Conservation (phyloP, 2,113 vertebrate species). For the Sitta europaea region DNA sequence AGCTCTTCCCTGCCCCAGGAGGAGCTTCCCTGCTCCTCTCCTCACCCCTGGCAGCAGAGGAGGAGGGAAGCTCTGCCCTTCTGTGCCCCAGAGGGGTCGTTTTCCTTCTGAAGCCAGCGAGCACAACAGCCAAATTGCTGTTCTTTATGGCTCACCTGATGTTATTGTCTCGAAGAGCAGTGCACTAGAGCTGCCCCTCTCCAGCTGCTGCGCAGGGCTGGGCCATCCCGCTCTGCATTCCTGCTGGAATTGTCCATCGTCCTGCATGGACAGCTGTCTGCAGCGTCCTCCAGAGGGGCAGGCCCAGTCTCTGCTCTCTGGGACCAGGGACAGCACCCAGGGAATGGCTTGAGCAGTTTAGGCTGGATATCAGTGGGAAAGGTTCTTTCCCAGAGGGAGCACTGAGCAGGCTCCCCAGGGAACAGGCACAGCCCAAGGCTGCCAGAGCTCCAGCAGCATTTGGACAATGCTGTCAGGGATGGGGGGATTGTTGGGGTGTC, state of each 20-base stretch:
- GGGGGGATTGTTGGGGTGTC: not conserved
- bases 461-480: rapidly evolving
- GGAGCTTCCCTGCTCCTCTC: not conserved
- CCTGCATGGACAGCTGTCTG: rapidly evolving
- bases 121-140: not conserved
- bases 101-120: not conserved
- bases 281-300: not conserved
- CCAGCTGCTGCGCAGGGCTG: not conserved
- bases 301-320: not conserved
- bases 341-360: rapidly evolving
- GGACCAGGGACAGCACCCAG: not conserved
- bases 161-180: not conserved
- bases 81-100: not conserved
- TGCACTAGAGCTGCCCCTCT: not conserved
- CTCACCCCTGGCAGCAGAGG: not conserved
- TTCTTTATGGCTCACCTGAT: not conserved
- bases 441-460: not conserved
- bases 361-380: rapidly evolving
- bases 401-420: not conserved
- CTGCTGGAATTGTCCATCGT: not conserved
- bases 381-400: not conserved
- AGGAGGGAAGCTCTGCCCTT: not conserved
- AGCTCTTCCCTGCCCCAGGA: not conserved
- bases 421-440: not conserved
- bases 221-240: not conserved